Percentiles rank a stretch among this genome's conserved stretches.
phyloP scores from a whole-genome alignment of 1,140 invertebrate genomes.

The Lepidurus arcticus region DNA sequence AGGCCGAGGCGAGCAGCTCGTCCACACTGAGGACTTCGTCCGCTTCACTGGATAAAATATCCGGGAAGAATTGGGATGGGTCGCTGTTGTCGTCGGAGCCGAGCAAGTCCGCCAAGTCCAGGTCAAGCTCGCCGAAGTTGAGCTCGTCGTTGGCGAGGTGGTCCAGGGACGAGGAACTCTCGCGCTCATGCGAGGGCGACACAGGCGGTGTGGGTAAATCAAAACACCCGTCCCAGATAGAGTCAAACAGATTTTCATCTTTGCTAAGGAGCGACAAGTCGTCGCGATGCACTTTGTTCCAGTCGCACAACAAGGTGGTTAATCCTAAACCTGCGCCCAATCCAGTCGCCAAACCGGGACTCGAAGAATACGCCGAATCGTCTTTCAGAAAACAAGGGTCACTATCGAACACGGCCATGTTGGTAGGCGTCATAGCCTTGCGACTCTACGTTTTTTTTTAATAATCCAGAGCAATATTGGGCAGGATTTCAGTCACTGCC shows the following conservation, averaged over 20 bases:
- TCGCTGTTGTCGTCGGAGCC: constrained; percentile 9
- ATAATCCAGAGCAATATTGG: not conserved
- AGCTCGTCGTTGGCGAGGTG: constrained; percentile 19
- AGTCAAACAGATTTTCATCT: not conserved
- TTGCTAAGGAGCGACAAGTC: not conserved
- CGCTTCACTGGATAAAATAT: not conserved
- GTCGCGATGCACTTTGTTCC: not conserved
- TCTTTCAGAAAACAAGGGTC: constrained; percentile 15
- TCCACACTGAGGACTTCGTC: not conserved
- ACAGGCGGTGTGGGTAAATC: constrained; percentile 32
- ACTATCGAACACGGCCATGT: constrained; percentile 3
- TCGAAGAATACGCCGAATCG: not conserved
- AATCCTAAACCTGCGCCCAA: not conserved
- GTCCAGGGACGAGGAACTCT: not conserved
- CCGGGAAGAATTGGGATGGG: constrained; percentile 1
- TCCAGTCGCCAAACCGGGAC: not conserved
- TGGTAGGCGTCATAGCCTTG: not conserved
- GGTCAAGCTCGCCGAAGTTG: constrained; percentile 28
- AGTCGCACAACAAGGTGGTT: not conserved
- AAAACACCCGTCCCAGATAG: constrained; percentile 11
- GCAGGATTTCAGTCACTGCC: not conserved
- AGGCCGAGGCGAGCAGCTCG: not conserved
- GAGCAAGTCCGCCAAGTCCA: constrained; percentile 28
- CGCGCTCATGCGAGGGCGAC: constrained; percentile 27
- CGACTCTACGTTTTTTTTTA: not conserved